A percentile compares a stretch with the other conserved stretches of the same genome.
phyloP scores from a whole-genome alignment of 2,113 vertebrate species.

The Capreolus pygargus region DNA sequence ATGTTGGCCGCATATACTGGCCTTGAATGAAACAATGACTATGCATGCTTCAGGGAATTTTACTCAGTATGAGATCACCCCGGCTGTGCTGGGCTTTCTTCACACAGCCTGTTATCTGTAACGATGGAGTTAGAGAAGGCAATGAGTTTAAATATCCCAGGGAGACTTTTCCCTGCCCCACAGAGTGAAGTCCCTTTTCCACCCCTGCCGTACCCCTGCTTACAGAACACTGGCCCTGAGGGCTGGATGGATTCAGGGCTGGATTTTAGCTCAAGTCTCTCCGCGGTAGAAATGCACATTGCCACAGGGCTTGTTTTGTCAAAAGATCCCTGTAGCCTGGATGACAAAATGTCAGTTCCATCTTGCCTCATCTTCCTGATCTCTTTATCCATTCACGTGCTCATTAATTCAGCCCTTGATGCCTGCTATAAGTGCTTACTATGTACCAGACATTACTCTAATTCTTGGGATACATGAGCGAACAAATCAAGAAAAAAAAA shows the following conservation, averaged over 20 bases:
- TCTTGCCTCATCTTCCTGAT: background rate
- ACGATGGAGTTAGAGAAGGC: background rate
- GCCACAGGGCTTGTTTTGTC: background rate
- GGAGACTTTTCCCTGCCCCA: background rate
- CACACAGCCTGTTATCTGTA: constrained; percentile 54
- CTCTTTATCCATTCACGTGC: background rate
- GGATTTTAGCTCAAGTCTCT: background rate
- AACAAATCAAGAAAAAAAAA: background rate
- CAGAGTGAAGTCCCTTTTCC: background rate
- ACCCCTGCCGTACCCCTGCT: background rate
- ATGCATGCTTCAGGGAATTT: constrained; percentile 72
- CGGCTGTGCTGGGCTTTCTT: constrained; percentile 33
- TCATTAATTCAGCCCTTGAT: background rate
- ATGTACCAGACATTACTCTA: background rate
- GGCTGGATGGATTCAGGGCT: too few relatives aligned
- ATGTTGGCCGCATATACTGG: constrained; percentile 61
- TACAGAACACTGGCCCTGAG: background rate
- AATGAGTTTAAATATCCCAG: background rate
- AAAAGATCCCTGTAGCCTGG: background rate
- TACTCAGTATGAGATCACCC: constrained; percentile 69
- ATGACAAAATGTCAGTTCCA: background rate
- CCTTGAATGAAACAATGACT: constrained; percentile 70
- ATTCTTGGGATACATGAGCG: background rate
- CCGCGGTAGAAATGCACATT: background rate
- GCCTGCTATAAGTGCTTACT: background rate